A percentile compares a stretch with the other conserved stretches of the same genome.
These are phyloP conservation scores for Brachionus rotundiformis DNA, from an alignment of 1,140 invertebrate genomes.

Conservation along the genomic window DNA sequence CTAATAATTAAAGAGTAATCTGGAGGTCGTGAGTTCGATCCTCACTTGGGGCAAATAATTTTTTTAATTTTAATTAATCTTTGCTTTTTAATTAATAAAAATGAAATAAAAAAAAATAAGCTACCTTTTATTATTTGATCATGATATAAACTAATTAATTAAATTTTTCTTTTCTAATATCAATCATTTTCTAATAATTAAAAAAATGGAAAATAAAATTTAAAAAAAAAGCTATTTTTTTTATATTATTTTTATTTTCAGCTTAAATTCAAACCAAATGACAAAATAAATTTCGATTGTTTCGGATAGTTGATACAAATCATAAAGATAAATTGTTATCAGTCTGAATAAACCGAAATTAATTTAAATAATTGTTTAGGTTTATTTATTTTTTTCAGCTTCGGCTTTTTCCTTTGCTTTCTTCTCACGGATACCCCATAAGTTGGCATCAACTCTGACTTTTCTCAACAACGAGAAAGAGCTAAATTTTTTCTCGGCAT, in stretches of 20 bases:
- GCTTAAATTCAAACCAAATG: conserved; percentile 20
- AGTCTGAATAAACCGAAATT: not conserved
- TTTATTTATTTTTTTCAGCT: conserved; percentile 53
- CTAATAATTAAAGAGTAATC: conserved; percentile 10
- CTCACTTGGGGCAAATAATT: conserved; percentile 31
- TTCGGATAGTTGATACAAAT: not conserved
- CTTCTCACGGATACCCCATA: conserved; percentile 45
- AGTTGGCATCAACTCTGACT: conserved; percentile 44
- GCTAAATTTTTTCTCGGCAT: conserved; percentile 40
- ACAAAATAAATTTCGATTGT: not conserved
- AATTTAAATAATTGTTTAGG: conserved; percentile 5
- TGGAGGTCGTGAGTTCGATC: conserved; percentile 43
- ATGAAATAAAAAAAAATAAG: not conserved
- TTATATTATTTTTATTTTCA: conserved; percentile 43
- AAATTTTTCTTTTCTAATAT: no score
- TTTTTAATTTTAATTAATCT: no score
- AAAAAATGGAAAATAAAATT: not conserved
- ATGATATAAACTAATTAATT: no score
- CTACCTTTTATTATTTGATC: no score
- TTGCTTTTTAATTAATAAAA: no score
- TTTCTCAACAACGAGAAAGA: conserved; percentile 33
- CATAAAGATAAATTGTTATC: not conserved
- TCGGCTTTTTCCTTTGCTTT: conserved; percentile 50
- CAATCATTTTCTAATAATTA: no score
- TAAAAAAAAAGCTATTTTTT: not conserved